Evolutionary conservation across 2,888 invertebrate species (phyloP), one percentile per base, ranked within the genome.

Genomic region (Acleris laterana): DNA sequence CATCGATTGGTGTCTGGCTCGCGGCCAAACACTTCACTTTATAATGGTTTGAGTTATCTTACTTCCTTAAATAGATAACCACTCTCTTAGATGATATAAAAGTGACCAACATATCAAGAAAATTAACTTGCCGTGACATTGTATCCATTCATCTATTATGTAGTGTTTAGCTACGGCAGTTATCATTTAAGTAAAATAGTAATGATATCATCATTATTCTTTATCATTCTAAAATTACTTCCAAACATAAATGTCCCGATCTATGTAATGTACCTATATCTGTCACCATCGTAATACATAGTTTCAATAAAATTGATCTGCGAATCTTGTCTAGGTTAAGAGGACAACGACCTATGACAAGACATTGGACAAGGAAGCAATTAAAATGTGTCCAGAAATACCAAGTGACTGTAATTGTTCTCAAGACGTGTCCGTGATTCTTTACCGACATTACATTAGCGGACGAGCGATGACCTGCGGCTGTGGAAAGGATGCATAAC

Each of bases 41-140:
- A 69, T 69, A 85, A 87, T 85, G 81, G 80, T 76, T 80, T 74
- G 79, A 83, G 79, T 83, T 86, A 85, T 83, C 77, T 77, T 76
- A 87, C 84, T 88, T 88, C 89, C 90, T 86, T 88, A 89, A 87
- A 89, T 90, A 88, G 88, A 85, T 84, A 84, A 72, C 76, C 72
- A 68, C 65, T 68, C 62, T 61, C 48, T 63, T 66, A 63, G 61
- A 58, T 64, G 57, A 68, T 61, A 68, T 56, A 52, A 66, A 61
- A 32, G 20, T 20, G 49, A 49, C 28, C 17, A 25, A 28, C 28
- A 16, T 13, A 22, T 52, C 16, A 17, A 49, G 58, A 19, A 46
- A 55, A 19, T n/a, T 19, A 7, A 22, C 44, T 60, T 16, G 22
- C 49, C n/a, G 48, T 19, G 17, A 48, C 25, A 50, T 22, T 38